Base-by-base conservation (phyloP, 2,888 invertebrate genomes). In the Plutella xylostella region DNA sequence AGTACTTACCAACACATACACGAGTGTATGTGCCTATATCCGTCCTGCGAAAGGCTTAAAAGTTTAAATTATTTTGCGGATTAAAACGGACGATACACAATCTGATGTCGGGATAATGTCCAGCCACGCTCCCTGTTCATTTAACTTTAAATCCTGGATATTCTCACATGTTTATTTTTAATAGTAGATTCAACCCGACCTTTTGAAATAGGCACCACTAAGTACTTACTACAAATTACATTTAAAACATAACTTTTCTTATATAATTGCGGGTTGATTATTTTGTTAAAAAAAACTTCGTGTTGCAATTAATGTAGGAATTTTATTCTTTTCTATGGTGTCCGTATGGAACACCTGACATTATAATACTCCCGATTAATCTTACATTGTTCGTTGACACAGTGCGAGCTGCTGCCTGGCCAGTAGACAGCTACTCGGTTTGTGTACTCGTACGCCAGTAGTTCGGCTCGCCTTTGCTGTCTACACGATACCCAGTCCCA, bases 61-160 rank as follows among this genome's bases (percentile, higher is more conserved):
- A 73, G 42, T 42, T 30, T 31, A 42, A 42, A 42, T 42, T 30
- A 42, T 42, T 31, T 42, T 19, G 17, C 31, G 11, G 42, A 72
- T 73, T 72, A 68, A 67, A 71, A 64, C 66, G 57, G 65, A 68
- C 63, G 72, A 68, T 68, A 70, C 65, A 67, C 49, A 51, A 45
- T 45, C 47, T 28, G 56, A 28, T 17, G 14, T n/a, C 19, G 19
- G 11, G 58, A 54, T 55, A 54, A 46, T 62, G 65, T 62, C 60
- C 58, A 58, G 64, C 60, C 61, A 57, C 54, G 56, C 47, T 61
- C 62, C 50, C 54, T 61, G 63, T 69, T 67, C 68, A 70, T 70
- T 67, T 68, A 70, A 71, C 67, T 71, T 70, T 68, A 63, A 69
- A 67, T 62, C 63, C 61, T 49, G 55, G 58, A 19, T 20, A 20